Conservation (phyloP, 2,797 vertebrate genomes). For the Rhincodon typus region DNA sequence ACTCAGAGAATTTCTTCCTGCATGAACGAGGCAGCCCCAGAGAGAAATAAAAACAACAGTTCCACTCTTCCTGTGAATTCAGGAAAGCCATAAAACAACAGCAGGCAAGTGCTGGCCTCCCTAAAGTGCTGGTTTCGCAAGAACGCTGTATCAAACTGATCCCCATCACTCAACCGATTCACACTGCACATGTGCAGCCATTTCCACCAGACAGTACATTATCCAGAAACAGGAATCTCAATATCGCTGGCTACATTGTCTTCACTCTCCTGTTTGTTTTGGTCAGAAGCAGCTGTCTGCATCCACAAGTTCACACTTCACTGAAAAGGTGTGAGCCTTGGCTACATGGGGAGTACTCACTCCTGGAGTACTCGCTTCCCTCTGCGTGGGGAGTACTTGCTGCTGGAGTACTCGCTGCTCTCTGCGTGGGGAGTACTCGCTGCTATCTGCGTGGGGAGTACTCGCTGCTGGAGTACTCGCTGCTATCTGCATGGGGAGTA, state of each 20-base stretch:
- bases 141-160: neutral
- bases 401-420: too few species aligned
- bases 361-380: too few species aligned
- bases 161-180: neutral
- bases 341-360: too few species aligned
- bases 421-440: too few species aligned
- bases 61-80: neutral
- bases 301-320: neutral
- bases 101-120: neutral
- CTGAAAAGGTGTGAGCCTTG: neutral
- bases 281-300: neutral
- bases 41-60: neutral
- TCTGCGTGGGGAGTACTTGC: too few species aligned
- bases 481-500: too few species aligned
- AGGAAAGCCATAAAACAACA: neutral
- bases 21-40: neutral
- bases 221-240: neutral
- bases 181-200: neutral
- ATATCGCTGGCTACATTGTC: neutral
- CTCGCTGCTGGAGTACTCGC: too few species aligned
- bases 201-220: neutral
- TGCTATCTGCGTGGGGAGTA: too few species aligned
- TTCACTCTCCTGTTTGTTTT: neutral
- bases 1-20: neutral
- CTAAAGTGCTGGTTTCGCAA: neutral